Percentiles rank a stretch among this genome's conserved stretches.
phyloP scores from a whole-genome alignment of 92 coral and sea anemone genomes.

The Plumapathes pennacea region DNA sequence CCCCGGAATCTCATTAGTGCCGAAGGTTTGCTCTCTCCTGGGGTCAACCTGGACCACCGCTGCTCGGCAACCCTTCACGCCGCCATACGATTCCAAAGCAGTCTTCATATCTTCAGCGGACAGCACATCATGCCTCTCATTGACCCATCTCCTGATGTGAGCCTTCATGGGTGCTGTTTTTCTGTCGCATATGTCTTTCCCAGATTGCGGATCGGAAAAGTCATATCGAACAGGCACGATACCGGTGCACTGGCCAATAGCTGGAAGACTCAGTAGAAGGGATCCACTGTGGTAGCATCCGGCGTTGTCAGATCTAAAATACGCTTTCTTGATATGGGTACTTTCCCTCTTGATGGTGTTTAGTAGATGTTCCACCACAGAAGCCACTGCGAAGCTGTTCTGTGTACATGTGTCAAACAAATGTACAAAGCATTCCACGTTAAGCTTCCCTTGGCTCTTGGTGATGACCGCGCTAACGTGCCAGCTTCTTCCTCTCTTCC shows the following conservation, averaged over 20 bases:
- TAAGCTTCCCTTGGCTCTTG: no score
- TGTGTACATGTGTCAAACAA: no score
- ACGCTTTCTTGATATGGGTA: constrained; percentile 3
- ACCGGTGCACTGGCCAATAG: constrained; percentile 9
- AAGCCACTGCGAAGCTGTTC: constrained; percentile 7
- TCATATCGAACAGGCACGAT: constrained; percentile 7
- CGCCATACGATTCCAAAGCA: constrained; percentile 26
- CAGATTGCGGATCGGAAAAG: constrained; percentile 14
- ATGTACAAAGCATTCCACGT: no score
- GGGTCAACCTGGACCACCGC: constrained; percentile 3
- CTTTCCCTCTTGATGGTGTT: constrained; percentile 8
- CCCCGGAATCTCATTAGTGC: constrained; percentile 4
- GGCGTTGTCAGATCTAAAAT: constrained; percentile 22
- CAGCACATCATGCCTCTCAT: constrained; percentile 19
- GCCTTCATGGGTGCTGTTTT: constrained; percentile 23
- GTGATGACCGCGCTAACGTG: no score
- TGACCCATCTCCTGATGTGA: constrained; percentile 12
- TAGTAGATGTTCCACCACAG: constrained; percentile 3
- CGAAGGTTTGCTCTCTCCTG: not conserved
- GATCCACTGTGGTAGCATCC: constrained; percentile 17
- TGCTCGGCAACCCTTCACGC: constrained; percentile 29
- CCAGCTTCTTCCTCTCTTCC: no score
- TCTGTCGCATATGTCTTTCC: constrained; percentile 26
- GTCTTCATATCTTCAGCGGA: constrained; percentile 15
- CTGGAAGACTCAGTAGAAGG: not conserved